phyloP scores from a whole-genome alignment of 1,140 invertebrate species.

The Ceratina japonica region DNA sequence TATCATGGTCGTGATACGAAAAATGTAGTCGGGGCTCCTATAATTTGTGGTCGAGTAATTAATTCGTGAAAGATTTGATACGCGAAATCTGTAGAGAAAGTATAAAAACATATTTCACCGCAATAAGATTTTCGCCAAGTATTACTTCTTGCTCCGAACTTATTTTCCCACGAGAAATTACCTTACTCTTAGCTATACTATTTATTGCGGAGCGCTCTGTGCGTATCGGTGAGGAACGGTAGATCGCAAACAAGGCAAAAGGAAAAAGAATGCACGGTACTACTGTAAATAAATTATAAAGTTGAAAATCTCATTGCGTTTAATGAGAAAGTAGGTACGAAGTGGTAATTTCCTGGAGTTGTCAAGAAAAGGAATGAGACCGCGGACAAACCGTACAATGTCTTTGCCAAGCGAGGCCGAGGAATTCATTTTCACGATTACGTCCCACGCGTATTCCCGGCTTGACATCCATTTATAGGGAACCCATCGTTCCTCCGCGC shows the following conservation, averaged over 20 bases:
- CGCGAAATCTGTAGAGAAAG: too few relatives aligned
- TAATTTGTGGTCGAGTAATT: too few relatives aligned
- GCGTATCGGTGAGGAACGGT: conserved; percentile 24
- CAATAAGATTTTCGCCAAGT: background rate
- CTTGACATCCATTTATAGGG: conserved; percentile 57
- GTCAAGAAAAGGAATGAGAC: conserved; percentile 18
- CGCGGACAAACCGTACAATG: conserved; percentile 25
- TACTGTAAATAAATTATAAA: conserved; percentile 62
- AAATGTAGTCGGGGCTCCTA: too few relatives aligned
- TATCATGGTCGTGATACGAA: too few relatives aligned
- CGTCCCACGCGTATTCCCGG: conserved; percentile 50
- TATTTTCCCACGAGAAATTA: background rate
- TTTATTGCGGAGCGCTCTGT: conserved; percentile 14
- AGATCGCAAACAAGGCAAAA: conserved; percentile 59
- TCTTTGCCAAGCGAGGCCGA: conserved; percentile 15
- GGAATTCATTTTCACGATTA: conserved; percentile 59
- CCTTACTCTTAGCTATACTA: background rate
- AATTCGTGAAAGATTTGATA: too few relatives aligned
- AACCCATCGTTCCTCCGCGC: conserved; percentile 50
- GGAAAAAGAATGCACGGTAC: conserved; percentile 30
- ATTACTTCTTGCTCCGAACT: background rate
- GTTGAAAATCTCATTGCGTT: conserved; percentile 63
- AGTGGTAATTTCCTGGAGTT: conserved; percentile 47
- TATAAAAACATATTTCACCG: background rate
- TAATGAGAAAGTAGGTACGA: conserved; percentile 60